phyloP scores from a whole-genome alignment of 2,888 invertebrate genomes.

The Drosophila emarginata region DNA sequence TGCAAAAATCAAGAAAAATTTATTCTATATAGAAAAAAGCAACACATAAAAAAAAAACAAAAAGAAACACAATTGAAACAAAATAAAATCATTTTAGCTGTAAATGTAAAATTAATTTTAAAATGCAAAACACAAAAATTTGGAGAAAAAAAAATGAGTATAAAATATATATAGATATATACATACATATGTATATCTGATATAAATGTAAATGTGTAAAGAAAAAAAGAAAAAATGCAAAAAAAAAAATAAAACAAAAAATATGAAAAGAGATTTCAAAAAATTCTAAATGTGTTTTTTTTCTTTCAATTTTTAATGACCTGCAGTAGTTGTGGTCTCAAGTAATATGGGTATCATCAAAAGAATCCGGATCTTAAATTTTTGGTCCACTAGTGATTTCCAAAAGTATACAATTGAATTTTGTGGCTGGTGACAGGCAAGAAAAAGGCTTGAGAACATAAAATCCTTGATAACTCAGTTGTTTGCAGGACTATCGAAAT shows the following conservation, averaged over 20 bases:
- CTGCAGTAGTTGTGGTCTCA: no score
- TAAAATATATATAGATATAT: conserved; percentile 36
- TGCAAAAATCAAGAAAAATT: conserved; percentile 60
- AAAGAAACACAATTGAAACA: conserved; percentile 33
- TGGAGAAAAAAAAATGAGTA: conserved; percentile 25
- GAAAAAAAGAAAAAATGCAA: conserved; percentile 58
- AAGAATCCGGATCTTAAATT: no score
- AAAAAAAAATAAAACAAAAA: conserved; percentile 28
- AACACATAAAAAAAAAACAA: conserved; percentile 32
- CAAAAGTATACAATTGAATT: no score
- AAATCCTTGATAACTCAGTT: no score
- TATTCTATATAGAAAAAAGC: conserved; percentile 26
- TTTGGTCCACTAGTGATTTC: no score
- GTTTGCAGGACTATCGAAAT: no score
- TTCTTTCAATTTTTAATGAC: no score
- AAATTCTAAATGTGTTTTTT: background rate
- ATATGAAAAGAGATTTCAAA: background rate
- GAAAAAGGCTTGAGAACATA: no score
- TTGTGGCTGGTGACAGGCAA: no score
- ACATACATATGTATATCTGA: conserved; percentile 51
- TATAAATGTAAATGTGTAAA: conserved; percentile 68
- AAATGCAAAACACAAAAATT: conserved; percentile 47
- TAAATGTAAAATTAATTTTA: conserved; percentile 75
- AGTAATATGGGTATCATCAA: no score
- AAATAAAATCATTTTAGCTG: conserved; percentile 63